Evolutionary conservation across 2,797 vertebrate species (phyloP).

Genomic region (Varecia variegata): DNA sequence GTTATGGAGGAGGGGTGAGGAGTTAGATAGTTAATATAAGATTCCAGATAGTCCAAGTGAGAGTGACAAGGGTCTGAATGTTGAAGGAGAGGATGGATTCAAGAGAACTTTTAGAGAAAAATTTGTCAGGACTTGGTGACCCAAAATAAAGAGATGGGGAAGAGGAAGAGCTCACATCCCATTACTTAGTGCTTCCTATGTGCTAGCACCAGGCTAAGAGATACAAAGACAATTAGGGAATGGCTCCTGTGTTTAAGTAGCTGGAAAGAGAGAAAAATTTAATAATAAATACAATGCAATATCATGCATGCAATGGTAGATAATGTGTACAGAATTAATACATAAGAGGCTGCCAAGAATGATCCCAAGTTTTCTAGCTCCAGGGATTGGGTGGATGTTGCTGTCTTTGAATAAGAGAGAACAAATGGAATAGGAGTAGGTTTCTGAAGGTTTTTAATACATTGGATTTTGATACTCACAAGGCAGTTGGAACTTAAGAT

Average conservation of each 20-base stretch:
- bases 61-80: neutral
- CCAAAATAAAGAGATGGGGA: neutral
- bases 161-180: neutral
- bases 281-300: neutral
- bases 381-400: neutral
- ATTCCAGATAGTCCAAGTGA: neutral
- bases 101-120: neutral
- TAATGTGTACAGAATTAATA: neutral
- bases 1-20: neutral
- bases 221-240: neutral
- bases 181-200: neutral
- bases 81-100: neutral
- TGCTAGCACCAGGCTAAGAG: neutral
- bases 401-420: neutral
- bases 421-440: neutral
- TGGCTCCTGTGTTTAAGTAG: neutral
- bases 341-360: neutral
- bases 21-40: neutral
- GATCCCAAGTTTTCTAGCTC: neutral
- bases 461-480: neutral
- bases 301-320: neutral
- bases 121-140: neutral
- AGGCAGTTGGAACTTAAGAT: neutral
- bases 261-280: neutral
- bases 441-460: neutral